Evolutionary conservation across 2,888 invertebrate genomes (phyloP).

Genomic region (Opisthograptis luteolata): DNA sequence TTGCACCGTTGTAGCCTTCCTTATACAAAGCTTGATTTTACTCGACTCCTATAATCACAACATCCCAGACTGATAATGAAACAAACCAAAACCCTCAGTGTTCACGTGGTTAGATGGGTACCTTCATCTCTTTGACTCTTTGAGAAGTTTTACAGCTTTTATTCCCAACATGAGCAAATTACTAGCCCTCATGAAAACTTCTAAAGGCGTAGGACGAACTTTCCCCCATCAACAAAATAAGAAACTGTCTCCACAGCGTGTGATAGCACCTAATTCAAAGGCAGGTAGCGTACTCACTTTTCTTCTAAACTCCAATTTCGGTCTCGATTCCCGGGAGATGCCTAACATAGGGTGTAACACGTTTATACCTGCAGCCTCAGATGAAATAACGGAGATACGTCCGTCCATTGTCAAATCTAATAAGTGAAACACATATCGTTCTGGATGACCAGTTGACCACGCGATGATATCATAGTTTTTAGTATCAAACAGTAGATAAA

Average conservation of each 20-base stretch:
- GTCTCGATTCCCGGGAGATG: conserved; percentile 30
- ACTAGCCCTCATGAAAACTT: conserved; percentile 16
- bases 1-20: too few relatives aligned
- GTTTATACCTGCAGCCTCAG: conserved; percentile 35
- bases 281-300: conserved; percentile 26
- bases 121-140: not conserved
- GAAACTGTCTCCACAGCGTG: conserved; percentile 27
- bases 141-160: conserved; percentile 11
- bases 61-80: too few relatives aligned
- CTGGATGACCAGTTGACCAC: too few relatives aligned
- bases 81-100: too few relatives aligned
- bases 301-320: conserved; percentile 49
- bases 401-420: not conserved
- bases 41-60: too few relatives aligned
- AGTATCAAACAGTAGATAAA: too few relatives aligned
- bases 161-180: conserved; percentile 7
- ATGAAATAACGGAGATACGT: conserved; percentile 8
- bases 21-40: too few relatives aligned
- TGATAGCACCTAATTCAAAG: conserved; percentile 30
- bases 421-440: too few relatives aligned
- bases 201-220: conserved; percentile 11
- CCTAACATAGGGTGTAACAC: conserved; percentile 28
- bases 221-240: conserved; percentile 24
- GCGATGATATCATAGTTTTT: too few relatives aligned
- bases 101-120: not conserved